A percentile compares a stretch with the other conserved stretches of the same genome.
These are phyloP conservation scores for Drosophila navojoa DNA, from an alignment of 1,140 invertebrate genomes.

Conservation along the genomic window DNA sequence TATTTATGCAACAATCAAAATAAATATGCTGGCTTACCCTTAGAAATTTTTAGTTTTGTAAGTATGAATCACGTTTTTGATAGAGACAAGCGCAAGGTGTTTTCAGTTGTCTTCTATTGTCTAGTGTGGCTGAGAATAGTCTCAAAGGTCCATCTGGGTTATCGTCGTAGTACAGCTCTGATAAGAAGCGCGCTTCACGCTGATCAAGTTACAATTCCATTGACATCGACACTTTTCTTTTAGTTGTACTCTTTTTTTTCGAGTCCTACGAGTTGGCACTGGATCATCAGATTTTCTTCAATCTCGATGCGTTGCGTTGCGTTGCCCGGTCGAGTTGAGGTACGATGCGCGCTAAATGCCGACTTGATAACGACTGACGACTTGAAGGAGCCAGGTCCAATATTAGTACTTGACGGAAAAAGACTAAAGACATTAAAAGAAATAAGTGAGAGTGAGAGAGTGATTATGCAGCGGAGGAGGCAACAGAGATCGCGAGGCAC, in stretches of 20 bases:
- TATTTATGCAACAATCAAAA: no score
- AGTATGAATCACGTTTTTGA: constrained; percentile 4
- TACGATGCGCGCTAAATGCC: constrained; percentile 52
- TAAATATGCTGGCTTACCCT: constrained; percentile 1
- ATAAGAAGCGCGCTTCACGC: constrained; percentile 34
- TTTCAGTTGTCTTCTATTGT: constrained; percentile 29
- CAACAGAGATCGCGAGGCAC: constrained; percentile 21
- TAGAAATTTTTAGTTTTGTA: background rate
- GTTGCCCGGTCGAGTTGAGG: background rate
- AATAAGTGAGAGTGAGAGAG: constrained; percentile 28
- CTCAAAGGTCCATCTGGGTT: constrained; percentile 42
- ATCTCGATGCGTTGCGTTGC: constrained; percentile 1
- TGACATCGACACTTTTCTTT: background rate
- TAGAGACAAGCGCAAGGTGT: constrained; percentile 5
- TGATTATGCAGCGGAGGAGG: background rate
- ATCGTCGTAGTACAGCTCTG: constrained; percentile 35
- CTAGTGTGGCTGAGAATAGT: constrained; percentile 14
- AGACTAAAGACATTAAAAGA: constrained; percentile 35
- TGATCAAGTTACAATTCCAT: constrained; percentile 16
- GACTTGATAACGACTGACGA: constrained; percentile 73
- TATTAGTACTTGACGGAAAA: constrained; percentile 34
- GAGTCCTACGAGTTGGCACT: background rate
- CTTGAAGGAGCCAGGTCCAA: constrained; percentile 43
- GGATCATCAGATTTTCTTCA: constrained; percentile 4
- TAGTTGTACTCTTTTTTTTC: background rate